phyloP scores from a whole-genome alignment of 2,888 invertebrate genomes.

The Bedellia somnulentella region DNA sequence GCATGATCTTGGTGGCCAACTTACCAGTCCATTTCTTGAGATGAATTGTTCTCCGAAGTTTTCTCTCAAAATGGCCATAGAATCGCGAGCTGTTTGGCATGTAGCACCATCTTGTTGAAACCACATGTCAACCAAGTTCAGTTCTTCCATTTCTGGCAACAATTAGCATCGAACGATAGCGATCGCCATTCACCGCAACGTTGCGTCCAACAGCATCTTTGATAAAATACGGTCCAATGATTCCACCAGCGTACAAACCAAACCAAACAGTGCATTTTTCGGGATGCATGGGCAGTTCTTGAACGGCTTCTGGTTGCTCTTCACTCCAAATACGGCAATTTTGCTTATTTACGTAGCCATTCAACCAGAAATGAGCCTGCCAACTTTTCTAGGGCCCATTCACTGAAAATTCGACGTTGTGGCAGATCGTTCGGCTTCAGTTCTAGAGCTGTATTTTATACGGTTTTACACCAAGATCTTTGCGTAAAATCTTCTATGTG shows the following conservation, averaged over 20 bases:
- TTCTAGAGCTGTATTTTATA: conserved; percentile 4
- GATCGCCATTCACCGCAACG: too few relatives aligned
- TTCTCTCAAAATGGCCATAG: conserved; percentile 2
- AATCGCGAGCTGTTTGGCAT: conserved; percentile 9
- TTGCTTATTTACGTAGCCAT: too few relatives aligned
- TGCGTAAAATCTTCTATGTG: conserved; percentile 1
- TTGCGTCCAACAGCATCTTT: conserved; percentile 4
- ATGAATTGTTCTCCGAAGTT: too few relatives aligned
- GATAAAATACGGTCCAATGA: conserved; percentile 19
- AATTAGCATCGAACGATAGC: too few relatives aligned
- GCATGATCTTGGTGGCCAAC: background rate
- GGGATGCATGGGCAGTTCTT: conserved; percentile 8
- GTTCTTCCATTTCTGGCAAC: conserved; percentile 9
- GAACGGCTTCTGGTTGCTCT: conserved; percentile 7
- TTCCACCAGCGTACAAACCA: conserved; percentile 15
- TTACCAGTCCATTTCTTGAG: background rate
- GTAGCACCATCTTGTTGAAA: conserved; percentile 12
- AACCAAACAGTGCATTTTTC: conserved; percentile 8
- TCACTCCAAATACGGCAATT: conserved; percentile 7
- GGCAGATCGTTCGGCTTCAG: conserved; percentile 7
- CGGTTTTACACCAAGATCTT: conserved; percentile 1
- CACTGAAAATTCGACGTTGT: conserved; percentile 5
- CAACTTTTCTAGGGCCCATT: conserved; percentile 8
- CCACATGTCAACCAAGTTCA: too few relatives aligned
- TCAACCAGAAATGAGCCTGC: conserved; percentile 6